Conservation (phyloP, 2,888 invertebrate genomes). For the Xylota sylvarum region DNA sequence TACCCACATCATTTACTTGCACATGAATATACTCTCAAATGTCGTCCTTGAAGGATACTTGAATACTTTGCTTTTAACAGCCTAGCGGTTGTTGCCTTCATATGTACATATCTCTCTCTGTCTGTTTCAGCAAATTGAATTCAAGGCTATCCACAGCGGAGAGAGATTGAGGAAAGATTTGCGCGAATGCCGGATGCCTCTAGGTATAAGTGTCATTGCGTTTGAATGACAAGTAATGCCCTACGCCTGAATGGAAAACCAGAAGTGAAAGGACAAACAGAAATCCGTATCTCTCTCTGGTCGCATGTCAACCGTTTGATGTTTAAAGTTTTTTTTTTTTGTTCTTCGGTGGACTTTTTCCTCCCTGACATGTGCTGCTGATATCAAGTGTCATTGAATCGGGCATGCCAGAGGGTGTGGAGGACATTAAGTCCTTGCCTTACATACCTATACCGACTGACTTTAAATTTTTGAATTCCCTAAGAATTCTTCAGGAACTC, state of each 20-base stretch:
- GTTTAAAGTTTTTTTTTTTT: not conserved
- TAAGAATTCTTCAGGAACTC: not conserved
- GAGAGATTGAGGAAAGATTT: not conserved
- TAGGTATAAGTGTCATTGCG: constrained; percentile 46
- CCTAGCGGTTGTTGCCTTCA: constrained; percentile 11
- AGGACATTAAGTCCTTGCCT: no score
- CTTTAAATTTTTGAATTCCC: not conserved
- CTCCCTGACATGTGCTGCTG: no score
- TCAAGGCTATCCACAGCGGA: not conserved
- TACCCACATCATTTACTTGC: constrained; percentile 4
- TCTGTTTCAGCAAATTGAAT: constrained; percentile 36
- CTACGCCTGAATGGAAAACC: constrained; percentile 19
- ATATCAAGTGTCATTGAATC: constrained; percentile 41
- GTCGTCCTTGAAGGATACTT: constrained; percentile 15
- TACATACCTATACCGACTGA: no score
- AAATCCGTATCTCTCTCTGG: constrained; percentile 24
- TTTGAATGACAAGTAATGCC: constrained; percentile 50
- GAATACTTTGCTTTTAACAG: constrained; percentile 20
- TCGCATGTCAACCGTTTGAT: constrained; percentile 33
- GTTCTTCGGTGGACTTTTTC: constrained; percentile 2
- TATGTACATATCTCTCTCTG: not conserved
- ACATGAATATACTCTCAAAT: not conserved
- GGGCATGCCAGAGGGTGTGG: no score
- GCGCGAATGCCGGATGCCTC: constrained; percentile 36
- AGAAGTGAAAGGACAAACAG: constrained; percentile 17